These are phyloP conservation scores for Folsomia manolachei DNA, from an alignment of 2,888 invertebrate species.

Conservation along the genomic window DNA sequence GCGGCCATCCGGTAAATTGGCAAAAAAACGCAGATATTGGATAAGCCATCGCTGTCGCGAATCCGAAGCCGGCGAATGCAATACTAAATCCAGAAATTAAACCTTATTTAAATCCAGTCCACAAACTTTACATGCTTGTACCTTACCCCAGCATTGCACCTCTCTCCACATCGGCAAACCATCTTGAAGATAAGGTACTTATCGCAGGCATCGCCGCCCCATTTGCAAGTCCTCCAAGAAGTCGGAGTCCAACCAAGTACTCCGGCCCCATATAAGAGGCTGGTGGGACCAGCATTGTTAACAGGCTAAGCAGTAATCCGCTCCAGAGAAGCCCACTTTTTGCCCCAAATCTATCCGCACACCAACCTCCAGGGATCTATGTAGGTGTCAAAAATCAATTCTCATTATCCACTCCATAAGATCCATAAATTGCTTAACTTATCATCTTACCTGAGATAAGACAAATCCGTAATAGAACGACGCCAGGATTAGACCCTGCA, in stretches of 20 bases:
- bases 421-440: background rate
- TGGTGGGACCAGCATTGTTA: conserved; percentile 57
- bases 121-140: too few relatives aligned
- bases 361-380: conserved; percentile 55
- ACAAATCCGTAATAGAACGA: conserved; percentile 60
- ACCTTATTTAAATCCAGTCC: background rate
- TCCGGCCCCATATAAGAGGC: conserved; percentile 55
- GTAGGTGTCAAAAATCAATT: conserved; percentile 1
- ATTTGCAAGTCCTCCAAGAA: conserved; percentile 57
- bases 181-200: conserved; percentile 50
- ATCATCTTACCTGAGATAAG: conserved; percentile 50
- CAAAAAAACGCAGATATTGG: conserved; percentile 62
- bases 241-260: conserved; percentile 54
- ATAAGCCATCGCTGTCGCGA: conserved; percentile 58
- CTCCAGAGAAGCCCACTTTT: conserved; percentile 54
- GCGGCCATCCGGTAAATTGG: conserved; percentile 62
- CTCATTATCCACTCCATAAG: background rate
- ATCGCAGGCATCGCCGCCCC: conserved; percentile 48
- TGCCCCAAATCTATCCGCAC: conserved; percentile 56
- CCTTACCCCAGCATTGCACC: conserved; percentile 53
- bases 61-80: conserved; percentile 56
- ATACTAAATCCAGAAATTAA: conserved; percentile 38
- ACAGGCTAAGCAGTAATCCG: conserved; percentile 53
- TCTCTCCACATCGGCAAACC: conserved; percentile 55
- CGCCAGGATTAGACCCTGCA: conserved; percentile 59